phyloP scores from a whole-genome alignment of 2,888 invertebrate genomes.

The Byasa hedistus region DNA sequence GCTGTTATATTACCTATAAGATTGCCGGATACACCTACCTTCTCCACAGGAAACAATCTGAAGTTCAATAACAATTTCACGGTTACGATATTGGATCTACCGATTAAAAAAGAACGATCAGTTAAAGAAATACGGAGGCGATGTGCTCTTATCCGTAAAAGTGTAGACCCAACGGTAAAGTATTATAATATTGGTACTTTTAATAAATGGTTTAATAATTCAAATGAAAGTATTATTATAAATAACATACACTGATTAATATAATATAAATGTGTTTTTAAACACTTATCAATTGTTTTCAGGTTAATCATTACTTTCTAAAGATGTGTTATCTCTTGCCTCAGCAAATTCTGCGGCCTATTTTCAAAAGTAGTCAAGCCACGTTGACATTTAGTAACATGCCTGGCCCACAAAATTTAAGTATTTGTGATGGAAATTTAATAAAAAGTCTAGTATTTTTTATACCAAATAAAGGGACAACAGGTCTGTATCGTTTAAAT shows the following conservation, averaged over 20 bases:
- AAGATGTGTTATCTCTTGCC: constrained; percentile 67
- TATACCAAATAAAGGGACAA: constrained; percentile 73
- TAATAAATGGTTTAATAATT: no score
- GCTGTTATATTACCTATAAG: constrained; percentile 56
- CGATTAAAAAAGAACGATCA: constrained; percentile 39
- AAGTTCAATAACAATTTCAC: constrained; percentile 70
- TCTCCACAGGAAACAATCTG: constrained; percentile 35
- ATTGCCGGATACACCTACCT: constrained; percentile 47
- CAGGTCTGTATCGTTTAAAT: constrained; percentile 45
- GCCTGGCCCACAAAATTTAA: constrained; percentile 65
- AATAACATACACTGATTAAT: no score
- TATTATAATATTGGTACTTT: constrained; percentile 28
- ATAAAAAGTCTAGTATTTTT: constrained; percentile 74
- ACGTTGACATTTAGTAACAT: constrained; percentile 76
- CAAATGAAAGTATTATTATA: no score
- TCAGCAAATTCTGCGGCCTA: constrained; percentile 52
- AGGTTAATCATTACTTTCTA: constrained; percentile 73
- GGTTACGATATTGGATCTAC: constrained; percentile 69
- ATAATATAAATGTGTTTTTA: neutral
- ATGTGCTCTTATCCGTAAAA: constrained; percentile 53
- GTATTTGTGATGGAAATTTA: constrained; percentile 58
- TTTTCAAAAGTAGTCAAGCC: constrained; percentile 66
- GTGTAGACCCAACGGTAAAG: constrained; percentile 69
- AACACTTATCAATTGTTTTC: constrained; percentile 22
- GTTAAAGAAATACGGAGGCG: constrained; percentile 44